These are phyloP conservation scores for Toxotes lorentzi DNA, from an alignment of 2,797 vertebrate species.

Conservation along the genomic window DNA sequence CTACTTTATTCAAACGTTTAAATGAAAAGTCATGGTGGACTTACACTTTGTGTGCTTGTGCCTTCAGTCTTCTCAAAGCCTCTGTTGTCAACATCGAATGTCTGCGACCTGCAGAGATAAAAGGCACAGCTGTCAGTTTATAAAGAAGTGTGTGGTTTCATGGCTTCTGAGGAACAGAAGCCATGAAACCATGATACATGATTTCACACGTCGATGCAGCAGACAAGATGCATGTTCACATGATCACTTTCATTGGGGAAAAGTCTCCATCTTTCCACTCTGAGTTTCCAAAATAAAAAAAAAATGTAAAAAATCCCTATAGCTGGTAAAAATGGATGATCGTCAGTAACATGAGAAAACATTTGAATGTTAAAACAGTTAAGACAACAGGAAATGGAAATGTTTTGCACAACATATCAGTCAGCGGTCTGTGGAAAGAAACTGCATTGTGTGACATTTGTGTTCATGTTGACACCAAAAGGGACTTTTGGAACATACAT, in stretches of 20 bases:
- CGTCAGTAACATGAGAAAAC: background rate
- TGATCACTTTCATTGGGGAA: background rate
- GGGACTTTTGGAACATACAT: too few relatives aligned
- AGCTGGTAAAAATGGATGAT: background rate
- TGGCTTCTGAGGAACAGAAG: too few relatives aligned
- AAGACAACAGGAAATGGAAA: background rate
- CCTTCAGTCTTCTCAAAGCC: conserved; percentile 65
- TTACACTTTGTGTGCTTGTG: conserved; percentile 81
- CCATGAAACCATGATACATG: too few relatives aligned
- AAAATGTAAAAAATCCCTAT: too few relatives aligned
- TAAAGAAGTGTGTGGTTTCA: background rate
- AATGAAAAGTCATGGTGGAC: conserved; percentile 32
- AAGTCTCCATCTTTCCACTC: background rate
- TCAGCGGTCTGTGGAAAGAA: background rate
- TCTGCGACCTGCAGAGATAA: conserved; percentile 82
- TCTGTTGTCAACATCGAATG: conserved; percentile 77
- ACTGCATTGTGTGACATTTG: too few relatives aligned
- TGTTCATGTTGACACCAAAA: too few relatives aligned
- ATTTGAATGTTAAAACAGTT: too few relatives aligned
- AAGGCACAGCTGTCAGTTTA: background rate
- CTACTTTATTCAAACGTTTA: background rate
- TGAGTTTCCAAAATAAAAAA: background rate
- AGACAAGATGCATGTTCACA: background rate
- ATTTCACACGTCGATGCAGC: background rate
- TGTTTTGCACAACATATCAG: background rate